Percentiles rank a stretch among this genome's conserved stretches.
Conservation (phyloP, 2,113 vertebrate genomes). For the Columba livia region DNA sequence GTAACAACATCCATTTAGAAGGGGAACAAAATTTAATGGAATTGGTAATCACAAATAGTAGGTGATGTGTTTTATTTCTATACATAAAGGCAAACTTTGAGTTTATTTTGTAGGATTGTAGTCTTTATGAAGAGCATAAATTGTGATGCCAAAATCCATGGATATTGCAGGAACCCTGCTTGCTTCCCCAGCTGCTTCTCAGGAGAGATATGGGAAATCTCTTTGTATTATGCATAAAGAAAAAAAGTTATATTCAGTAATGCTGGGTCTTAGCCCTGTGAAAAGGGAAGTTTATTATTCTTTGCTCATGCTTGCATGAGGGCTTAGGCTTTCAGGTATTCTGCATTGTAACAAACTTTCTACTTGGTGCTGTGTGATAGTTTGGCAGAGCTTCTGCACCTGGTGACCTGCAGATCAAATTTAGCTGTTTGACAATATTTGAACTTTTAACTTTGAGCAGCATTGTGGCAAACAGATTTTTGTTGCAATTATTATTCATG, state of each 20-base stretch:
- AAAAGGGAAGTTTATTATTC: background rate
- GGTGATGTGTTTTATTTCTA: background rate
- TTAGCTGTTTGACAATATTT: background rate
- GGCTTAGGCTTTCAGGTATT: slow-evolving; percentile 6
- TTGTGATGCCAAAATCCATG: background rate
- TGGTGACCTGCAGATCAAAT: background rate
- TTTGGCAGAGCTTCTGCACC: slow-evolving; percentile 4
- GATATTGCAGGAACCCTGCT: slow-evolving; percentile 1
- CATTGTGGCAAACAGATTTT: background rate
- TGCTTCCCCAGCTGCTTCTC: background rate
- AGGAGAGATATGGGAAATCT: background rate
- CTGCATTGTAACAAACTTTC: background rate
- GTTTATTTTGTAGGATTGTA: slow-evolving; percentile 14
- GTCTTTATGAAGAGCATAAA: background rate
- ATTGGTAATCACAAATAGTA: background rate
- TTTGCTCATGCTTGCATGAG: slow-evolving; percentile 15
- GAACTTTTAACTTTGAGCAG: background rate
- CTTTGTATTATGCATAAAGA: background rate
- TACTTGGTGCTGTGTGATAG: background rate
- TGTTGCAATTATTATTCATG: background rate
- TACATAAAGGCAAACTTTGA: background rate
- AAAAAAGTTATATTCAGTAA: background rate
- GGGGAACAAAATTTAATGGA: background rate
- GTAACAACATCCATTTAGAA: background rate
- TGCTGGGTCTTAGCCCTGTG: background rate